Base-by-base conservation (phyloP, 2,797 vertebrate genomes). In the Delichon dasypus region DNA sequence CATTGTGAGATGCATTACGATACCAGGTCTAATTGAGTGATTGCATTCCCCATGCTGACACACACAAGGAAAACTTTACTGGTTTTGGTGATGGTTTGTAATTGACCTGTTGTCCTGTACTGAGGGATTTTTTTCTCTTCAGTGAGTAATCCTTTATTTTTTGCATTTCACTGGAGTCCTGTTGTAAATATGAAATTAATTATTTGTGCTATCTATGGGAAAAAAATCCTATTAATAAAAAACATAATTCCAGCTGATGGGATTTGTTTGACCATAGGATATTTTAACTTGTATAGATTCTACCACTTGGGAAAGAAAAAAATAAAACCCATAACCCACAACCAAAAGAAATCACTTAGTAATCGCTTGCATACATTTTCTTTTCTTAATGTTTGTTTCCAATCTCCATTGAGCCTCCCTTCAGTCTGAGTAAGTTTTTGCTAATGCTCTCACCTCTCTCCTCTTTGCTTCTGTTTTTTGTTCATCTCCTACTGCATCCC, bases 371-470 rank as follows among this genome's bases (percentile, higher is more conserved):
- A 7, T 78, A 10, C 1, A 5, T 81, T 77, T 89, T 62, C 5
- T 77, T 13, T 17, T 75, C 11, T 40, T 74, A 48, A 32, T 88
- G 54, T 4, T 26, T 51, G 10, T 15, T 83, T 61, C 27, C 19
- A 38, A 0, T 68, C 38, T 85, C 18, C 4, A 10, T 14, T 1
- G 5, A 64, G 27, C 21, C 5, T 16, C 4, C 2, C 20, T 55
- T 72, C 13, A 7, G 25, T 82, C 50, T 45, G n/a, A 40, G n/a
- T 65, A 7, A 74, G 17, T 17, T 68, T 62, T 72, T 70, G 32
- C 38, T 57, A 13, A 32, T 29, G 30, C 7, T 65, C 12, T 85
- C 38, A 10, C 18, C 11, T 54, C 8, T 62, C 4, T 85, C 22
- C 22, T 9, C 3, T 72, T 76, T 65, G 29, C 17, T 53, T 34